These are phyloP conservation scores for Parazoanthus swiftii DNA, from an alignment of 92 coral and sea anemone genomes.

Conservation along the genomic window DNA sequence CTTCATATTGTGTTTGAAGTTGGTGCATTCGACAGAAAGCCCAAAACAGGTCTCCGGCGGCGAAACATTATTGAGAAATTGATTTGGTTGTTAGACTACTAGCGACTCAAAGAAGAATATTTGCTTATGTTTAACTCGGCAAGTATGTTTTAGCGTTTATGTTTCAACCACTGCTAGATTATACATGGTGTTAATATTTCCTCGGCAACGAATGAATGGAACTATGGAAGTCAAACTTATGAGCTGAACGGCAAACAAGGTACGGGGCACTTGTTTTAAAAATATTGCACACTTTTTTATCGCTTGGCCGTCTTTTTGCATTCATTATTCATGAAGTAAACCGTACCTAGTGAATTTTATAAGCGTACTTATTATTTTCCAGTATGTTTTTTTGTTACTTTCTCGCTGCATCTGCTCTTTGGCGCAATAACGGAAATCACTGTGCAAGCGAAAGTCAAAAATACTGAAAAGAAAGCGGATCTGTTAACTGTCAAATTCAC, in stretches of 20 bases:
- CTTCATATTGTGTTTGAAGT: background rate
- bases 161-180: conserved; percentile 10
- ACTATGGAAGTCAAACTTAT: background rate
- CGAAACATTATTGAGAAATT: conserved; percentile 25
- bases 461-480: background rate
- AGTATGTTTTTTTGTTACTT: conserved; percentile 22
- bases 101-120: conserved; percentile 23
- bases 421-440: conserved; percentile 5
- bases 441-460: conserved; percentile 6
- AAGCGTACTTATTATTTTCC: conserved; percentile 23
- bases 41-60: conserved; percentile 8
- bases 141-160: conserved; percentile 36
- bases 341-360: conserved; percentile 19
- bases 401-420: background rate
- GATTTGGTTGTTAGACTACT: conserved; percentile 46
- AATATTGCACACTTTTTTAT: conserved; percentile 34
- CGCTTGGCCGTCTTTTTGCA: conserved; percentile 39
- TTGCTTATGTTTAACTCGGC: conserved; percentile 30
- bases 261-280: background rate
- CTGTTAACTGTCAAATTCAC: background rate
- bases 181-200: conserved; percentile 16
- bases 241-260: background rate
- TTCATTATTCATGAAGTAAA: conserved; percentile 42
- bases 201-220: conserved; percentile 36
- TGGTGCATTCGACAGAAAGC: background rate